Evolutionary conservation across 1,140 invertebrate genomes (phyloP), one percentile per base, ranked within the genome.

Genomic region (Bicyclus anynana): DNA sequence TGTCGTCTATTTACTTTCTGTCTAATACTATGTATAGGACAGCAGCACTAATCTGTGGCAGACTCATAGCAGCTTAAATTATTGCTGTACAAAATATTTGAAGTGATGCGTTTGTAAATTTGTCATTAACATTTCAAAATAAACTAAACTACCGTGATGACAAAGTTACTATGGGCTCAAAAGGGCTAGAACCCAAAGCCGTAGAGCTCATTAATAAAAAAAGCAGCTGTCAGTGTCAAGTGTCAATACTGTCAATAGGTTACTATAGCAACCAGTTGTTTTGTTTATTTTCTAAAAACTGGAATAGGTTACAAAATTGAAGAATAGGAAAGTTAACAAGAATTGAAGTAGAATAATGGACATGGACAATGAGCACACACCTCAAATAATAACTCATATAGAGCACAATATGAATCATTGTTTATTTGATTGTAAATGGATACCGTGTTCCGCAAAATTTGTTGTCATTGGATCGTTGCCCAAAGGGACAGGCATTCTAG

Each of bases 401-500:
- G 94, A 98, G 75, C 95, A 96, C 81, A 90, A 92, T 23, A 74
- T 98, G 1, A 93, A 95, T 77, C 98, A 95, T 87, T 96, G 96
- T 5, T 76, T 98, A 13, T 98, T 97, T 83, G 97, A 98, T 76
- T 91, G 93, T n/a, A 96, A 96, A 90, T 98, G 97, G 97, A 94
- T 99, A 71, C 97, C 97, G 1, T 94, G 93, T 67, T 97, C 96
- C 7, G 94, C 97, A 0, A 98, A 98, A 86, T 96, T 98, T 84
- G 93, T 98, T 53, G 92, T 94, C 20, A 89, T 98, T 29, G 97
- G 97, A n/a, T 95, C 93, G 40, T 91, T 94, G 78, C 93, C 97
- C 1, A 93, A 93, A 74, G 95, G 95, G 47, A 94, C 93, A 27
- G 97, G 97, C 0, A 92, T 95, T 13, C 85, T 98, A 62, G 94